Evolutionary conservation across 2,888 invertebrate genomes (phyloP).

Genomic region (Cantharis rustica): DNA sequence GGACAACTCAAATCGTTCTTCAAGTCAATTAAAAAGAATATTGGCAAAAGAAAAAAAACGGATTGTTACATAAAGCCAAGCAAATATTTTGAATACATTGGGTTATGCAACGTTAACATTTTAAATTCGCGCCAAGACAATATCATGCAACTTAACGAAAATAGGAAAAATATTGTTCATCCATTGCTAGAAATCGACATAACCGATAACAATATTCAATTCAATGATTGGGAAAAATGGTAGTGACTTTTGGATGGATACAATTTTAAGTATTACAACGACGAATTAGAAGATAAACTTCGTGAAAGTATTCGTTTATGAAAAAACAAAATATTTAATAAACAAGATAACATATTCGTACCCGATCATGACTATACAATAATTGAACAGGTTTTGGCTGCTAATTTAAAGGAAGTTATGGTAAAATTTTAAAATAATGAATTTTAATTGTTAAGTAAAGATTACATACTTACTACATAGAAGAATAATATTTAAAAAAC

Average conservation of each 20-base stretch:
- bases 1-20: neutral
- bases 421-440: neutral
- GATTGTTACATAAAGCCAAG: neutral
- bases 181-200: neutral
- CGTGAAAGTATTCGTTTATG: neutral
- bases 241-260: neutral
- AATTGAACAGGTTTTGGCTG: neutral
- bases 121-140: neutral
- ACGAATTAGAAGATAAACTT: neutral
- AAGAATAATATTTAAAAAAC: no score
- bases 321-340: neutral
- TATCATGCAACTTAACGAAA: neutral
- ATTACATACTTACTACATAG: no score
- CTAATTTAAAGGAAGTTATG: neutral
- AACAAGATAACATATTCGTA: neutral
- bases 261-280: neutral
- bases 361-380: neutral
- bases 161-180: neutral
- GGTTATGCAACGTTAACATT: neutral
- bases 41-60: neutral
- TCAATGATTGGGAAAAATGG: neutral
- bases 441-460: no score
- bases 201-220: neutral
- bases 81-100: neutral
- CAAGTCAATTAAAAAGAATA: neutral